These are phyloP conservation scores for Mactra quadrangularis DNA, from an alignment of 1,140 invertebrate genomes.

Conservation along the genomic window DNA sequence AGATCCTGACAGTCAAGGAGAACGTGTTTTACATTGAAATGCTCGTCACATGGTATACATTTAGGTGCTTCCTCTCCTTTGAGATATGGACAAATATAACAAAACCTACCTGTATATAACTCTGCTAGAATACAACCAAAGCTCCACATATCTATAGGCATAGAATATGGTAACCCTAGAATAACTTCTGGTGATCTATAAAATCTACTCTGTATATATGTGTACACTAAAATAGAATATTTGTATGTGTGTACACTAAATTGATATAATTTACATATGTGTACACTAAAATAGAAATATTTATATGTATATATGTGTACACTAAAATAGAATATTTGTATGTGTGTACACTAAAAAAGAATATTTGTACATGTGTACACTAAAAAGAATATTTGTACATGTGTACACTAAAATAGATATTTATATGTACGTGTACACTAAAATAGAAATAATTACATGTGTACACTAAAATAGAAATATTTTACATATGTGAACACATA, in stretches of 20 bases:
- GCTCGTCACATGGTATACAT: too few relatives aligned
- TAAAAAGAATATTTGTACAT: not conserved
- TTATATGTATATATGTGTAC: too few relatives aligned
- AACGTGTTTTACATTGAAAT: too few relatives aligned
- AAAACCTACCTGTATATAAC: conserved; percentile 87
- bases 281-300: not conserved
- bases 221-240: conserved; percentile 80
- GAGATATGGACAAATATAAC: too few relatives aligned
- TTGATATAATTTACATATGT: not conserved
- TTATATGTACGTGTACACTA: conserved; percentile 84
- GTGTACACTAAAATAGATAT: not conserved
- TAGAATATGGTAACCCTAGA: conserved; percentile 91
- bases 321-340: conserved; percentile 84
- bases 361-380: not conserved
- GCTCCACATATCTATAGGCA: conserved; percentile 92
- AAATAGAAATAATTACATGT: conserved; percentile 84
- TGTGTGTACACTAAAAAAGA: conserved; percentile 83
- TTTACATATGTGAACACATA: not conserved
- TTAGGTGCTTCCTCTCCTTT: too few relatives aligned
- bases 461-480: conserved; percentile 79
- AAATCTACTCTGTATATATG: conserved; percentile 84
- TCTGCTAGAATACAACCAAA: conserved; percentile 99
- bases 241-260: not conserved
- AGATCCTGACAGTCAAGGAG: too few relatives aligned
- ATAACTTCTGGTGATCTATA: conserved; percentile 84